Evolutionary conservation across 23 tunicate genomes (phyloP).

Genomic region (Pegea sp.): DNA sequence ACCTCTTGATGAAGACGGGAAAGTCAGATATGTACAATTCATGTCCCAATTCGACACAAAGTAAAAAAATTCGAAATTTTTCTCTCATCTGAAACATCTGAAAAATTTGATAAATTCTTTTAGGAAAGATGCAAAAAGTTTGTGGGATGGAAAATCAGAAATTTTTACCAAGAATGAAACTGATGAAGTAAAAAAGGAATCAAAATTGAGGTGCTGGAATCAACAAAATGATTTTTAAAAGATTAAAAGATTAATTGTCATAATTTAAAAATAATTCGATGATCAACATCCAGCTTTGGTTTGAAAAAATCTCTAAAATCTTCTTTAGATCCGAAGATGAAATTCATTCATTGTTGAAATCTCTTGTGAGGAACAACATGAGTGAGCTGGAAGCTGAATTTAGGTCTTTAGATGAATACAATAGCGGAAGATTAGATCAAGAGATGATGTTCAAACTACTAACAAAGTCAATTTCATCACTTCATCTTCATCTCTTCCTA

Average conservation of each 20-base stretch:
- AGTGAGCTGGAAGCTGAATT: conserved; percentile 70
- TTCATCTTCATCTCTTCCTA: too few species aligned
- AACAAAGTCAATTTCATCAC: conserved; percentile 7
- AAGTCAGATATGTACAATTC: conserved; percentile 74
- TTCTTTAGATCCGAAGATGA: conserved; percentile 28
- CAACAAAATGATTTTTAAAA: neutral
- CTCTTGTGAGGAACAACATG: conserved; percentile 70
- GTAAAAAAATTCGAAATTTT: conserved; percentile 4
- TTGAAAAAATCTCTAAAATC: neutral
- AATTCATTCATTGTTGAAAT: conserved; percentile 40
- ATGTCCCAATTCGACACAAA: conserved; percentile 96
- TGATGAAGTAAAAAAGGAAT: neutral
- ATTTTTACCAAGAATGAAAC: neutral
- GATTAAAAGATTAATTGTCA: neutral
- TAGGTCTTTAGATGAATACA: conserved; percentile 68
- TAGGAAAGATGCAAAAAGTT: conserved; percentile 70
- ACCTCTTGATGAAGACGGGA: conserved; percentile 69
- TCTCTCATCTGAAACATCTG: neutral
- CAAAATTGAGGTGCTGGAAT: neutral
- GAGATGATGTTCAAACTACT: conserved; percentile 85
- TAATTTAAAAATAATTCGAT: too few species aligned
- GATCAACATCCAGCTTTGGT: too few species aligned
- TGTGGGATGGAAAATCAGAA: conserved; percentile 83
- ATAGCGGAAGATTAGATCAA: conserved; percentile 72
- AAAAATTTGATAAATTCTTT: neutral